These are phyloP conservation scores for Lissocephala sabroskyi DNA, from an alignment of 2,888 invertebrate genomes.

Conservation along the genomic window DNA sequence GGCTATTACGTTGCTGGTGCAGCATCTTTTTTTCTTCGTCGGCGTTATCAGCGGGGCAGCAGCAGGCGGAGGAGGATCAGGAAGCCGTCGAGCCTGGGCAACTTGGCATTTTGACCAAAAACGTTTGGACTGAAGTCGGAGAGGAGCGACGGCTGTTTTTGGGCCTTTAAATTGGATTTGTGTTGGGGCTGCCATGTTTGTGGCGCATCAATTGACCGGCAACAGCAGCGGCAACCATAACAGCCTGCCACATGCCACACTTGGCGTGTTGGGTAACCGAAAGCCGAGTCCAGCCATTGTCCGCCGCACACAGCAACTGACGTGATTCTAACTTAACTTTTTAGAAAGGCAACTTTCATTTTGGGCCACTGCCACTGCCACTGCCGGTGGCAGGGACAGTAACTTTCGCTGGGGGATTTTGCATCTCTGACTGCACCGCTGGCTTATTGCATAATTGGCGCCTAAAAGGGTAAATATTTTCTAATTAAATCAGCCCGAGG, in stretches of 20 bases:
- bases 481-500: slow-evolving; percentile 26
- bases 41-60: neutral
- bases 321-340: slow-evolving; percentile 9
- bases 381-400: neutral
- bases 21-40: slow-evolving; percentile 10
- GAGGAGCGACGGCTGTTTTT: slow-evolving; percentile 51
- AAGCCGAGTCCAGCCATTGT: slow-evolving; percentile 39
- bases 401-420: slow-evolving; percentile 10
- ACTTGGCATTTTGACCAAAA: slow-evolving; percentile 1
- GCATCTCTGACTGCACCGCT: slow-evolving; percentile 3
- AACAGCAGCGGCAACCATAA: slow-evolving; percentile 11
- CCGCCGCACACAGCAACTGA: neutral
- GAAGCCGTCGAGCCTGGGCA: slow-evolving; percentile 1
- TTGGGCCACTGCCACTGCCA: slow-evolving; percentile 25
- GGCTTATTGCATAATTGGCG: slow-evolving; percentile 37
- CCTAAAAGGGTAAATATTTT: slow-evolving; percentile 20
- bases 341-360: slow-evolving; percentile 62
- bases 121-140: too few relatives aligned
- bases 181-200: slow-evolving; percentile 50
- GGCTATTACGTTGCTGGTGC: slow-evolving; percentile 30
- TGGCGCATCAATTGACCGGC: slow-evolving; percentile 54
- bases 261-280: slow-evolving; percentile 36
- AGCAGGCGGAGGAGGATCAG: too few relatives aligned
- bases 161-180: slow-evolving; percentile 56
- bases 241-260: slow-evolving; percentile 6